Evolutionary conservation across 23 tunicate species (phyloP), one percentile per base, ranked within the genome.

Genomic region (Phallusia fumigata): DNA sequence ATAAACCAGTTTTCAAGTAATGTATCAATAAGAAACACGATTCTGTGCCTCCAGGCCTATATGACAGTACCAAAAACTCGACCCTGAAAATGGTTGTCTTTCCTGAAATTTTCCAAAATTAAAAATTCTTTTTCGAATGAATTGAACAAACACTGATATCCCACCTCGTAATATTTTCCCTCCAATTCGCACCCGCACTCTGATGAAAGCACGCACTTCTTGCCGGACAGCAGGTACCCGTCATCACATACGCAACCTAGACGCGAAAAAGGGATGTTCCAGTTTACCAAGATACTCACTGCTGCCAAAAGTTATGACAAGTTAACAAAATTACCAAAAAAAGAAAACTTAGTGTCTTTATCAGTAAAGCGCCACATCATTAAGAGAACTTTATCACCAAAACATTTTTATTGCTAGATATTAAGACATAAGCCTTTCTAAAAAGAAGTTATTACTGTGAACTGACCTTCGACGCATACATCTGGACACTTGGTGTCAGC

Each of bases 111-210:
- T 51, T 51, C 18, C 58, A 13, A 18, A 18, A 51, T 18, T 18
- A 51, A 51, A 51, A 51, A 51, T 51, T 51, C 18, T 18, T 13
- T 13, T 51, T 13, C 58, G 18, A 18, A 15, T 51, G 58, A 12
- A n/a, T 11, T 21, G n/a, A 26, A 72, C 26, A 22, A 53, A 53
- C 75, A 28, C 18, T 26, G 30, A 44, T 47, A 32, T 1, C 18
- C 0, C 72, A 86, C 89, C 89, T 64, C 33, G 52, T 86, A 86
- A 79, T 86, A 86, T 65, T 35, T 73, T 13, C 84, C 83, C 40
- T 80, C 65, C 49, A 80, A 30, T 35, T 53, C 45, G 65, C 89
- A 86, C 13, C 89, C 89, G 80, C 89, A 86, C 35, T 86, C 78
- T n/a, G 44, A 58, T 30, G 31, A 15, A 3, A 50, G 77, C 13